Evolutionary conservation across 1,140 invertebrate genomes (phyloP).

Genomic region (Goniozus legneri): DNA sequence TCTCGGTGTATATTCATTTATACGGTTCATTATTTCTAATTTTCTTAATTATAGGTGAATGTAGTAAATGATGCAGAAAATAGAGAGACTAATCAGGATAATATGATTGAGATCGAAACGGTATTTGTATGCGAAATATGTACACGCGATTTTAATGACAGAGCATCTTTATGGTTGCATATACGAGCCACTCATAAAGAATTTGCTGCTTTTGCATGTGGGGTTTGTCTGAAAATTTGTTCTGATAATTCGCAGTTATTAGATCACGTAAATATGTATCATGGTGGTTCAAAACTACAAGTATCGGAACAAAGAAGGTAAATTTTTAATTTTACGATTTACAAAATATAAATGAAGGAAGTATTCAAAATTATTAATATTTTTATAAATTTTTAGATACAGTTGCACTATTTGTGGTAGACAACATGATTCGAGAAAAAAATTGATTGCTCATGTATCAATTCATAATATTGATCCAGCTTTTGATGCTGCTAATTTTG

Average conservation of each 20-base stretch:
- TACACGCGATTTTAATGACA: constrained; percentile 54
- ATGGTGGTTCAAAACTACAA: constrained; percentile 44
- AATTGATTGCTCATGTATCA: constrained; percentile 58
- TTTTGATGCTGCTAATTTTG: constrained; percentile 54
- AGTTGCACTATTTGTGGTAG: constrained; percentile 60
- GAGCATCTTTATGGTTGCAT: constrained; percentile 58
- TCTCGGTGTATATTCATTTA: no score
- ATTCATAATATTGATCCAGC: constrained; percentile 56
- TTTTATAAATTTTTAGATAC: constrained; percentile 26
- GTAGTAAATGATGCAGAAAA: constrained; percentile 35
- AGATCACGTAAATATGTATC: constrained; percentile 55
- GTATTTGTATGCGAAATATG: constrained; percentile 57
- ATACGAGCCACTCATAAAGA: constrained; percentile 58
- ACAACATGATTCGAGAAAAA: constrained; percentile 59
- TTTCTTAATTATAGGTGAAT: constrained; percentile 14
- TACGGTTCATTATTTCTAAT: no score
- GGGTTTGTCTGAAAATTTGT: constrained; percentile 58
- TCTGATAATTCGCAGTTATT: constrained; percentile 51
- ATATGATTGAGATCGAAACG: constrained; percentile 45
- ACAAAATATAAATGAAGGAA: no score
- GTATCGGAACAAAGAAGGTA: constrained; percentile 49
- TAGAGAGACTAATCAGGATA: constrained; percentile 31
- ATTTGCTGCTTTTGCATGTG: constrained; percentile 57
- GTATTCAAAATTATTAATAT: background rate
- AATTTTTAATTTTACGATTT: constrained; percentile 3